These are phyloP conservation scores for Heterotis niloticus DNA, from an alignment of 2,113 vertebrate genomes.

Conservation along the genomic window DNA sequence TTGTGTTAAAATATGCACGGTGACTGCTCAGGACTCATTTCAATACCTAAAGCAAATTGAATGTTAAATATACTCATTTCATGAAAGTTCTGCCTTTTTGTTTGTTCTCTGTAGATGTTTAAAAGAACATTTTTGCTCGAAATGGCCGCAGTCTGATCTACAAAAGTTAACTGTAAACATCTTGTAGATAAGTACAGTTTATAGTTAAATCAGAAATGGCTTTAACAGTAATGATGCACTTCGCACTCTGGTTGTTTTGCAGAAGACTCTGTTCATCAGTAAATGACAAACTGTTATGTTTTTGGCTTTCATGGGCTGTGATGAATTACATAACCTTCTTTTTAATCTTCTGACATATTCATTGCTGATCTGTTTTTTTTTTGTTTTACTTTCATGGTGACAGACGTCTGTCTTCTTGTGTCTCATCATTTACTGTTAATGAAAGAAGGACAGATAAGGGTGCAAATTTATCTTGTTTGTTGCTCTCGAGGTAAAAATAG, in stretches of 20 bases:
- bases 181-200: neutral
- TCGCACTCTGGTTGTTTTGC: neutral
- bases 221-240: conserved; percentile 5
- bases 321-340: neutral
- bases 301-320: neutral
- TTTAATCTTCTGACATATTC: conserved; percentile 57
- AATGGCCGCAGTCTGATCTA: neutral
- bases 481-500: neutral
- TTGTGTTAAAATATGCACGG: neutral
- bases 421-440: conserved; percentile 51
- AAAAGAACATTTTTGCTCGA: neutral
- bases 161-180: neutral
- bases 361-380: conserved; percentile 43
- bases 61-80: neutral
- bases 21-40: neutral
- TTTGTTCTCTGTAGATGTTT: conserved; percentile 1
- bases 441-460: conserved; percentile 61
- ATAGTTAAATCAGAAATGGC: conserved; percentile 2
- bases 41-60: conserved; percentile 15
- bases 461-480: conserved; percentile 49
- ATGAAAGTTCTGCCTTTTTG: neutral
- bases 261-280: neutral
- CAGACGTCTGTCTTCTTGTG: conserved; percentile 45
- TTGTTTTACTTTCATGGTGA: conserved; percentile 16
- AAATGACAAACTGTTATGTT: conserved; percentile 2